Conservation (phyloP, 2,888 invertebrate genomes). For the Leptopilina drosophilae region DNA sequence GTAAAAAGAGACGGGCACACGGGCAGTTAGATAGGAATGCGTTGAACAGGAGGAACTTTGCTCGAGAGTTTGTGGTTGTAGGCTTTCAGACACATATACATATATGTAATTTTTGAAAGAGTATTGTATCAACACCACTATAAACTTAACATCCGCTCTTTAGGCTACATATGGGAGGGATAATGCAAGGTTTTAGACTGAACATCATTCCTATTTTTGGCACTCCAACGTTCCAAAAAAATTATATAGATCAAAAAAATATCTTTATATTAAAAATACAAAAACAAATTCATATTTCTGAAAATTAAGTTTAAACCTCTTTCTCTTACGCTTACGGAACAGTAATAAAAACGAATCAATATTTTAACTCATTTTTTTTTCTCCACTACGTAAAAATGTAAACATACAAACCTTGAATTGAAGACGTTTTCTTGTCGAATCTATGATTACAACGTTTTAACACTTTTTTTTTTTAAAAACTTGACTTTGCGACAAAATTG, state of each 20-base stretch:
- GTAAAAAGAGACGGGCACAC: constrained; percentile 17
- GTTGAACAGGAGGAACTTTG: constrained; percentile 6
- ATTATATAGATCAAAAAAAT: constrained; percentile 1
- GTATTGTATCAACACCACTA: not conserved
- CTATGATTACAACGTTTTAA: not conserved
- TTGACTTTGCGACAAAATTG: not conserved
- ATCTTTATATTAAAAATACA: not conserved
- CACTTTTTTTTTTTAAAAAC: not conserved
- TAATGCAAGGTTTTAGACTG: constrained; percentile 9
- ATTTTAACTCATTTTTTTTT: not conserved
- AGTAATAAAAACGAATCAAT: not conserved
- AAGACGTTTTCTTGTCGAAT: not conserved
- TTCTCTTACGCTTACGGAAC: no score
- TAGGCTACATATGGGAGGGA: constrained; percentile 13
- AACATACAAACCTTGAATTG: constrained; percentile 9
- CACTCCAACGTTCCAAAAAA: not conserved
- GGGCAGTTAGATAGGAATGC: constrained; percentile 13
- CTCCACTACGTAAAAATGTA: not conserved
- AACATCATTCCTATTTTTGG: constrained; percentile 14
- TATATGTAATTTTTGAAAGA: constrained; percentile 15
- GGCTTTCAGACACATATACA: not conserved
- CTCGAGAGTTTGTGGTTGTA: constrained; percentile 10
- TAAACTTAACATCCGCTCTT: constrained; percentile 17
- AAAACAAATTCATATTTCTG: not conserved
- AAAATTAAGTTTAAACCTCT: not conserved